Evolutionary conservation across 2,113 vertebrate genomes (phyloP), one percentile per base, ranked within the genome.

Genomic region (Todiramphus chloris): DNA sequence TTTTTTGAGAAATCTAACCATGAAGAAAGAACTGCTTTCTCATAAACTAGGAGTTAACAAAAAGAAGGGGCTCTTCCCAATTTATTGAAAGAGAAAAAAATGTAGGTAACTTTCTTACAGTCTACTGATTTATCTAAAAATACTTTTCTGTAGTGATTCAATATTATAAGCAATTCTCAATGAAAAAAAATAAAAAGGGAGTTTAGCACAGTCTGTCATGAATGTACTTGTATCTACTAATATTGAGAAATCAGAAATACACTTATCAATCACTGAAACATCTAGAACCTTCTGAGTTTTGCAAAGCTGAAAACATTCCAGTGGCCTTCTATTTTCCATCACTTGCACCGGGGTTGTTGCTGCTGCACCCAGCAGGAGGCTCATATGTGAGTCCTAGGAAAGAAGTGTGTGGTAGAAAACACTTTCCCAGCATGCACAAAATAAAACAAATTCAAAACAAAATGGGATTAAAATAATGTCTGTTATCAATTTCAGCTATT

Each of bases 1-100:
- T 91, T 67, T 96, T 97, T 93, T 95, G 80, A 95, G 87, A 95
- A 97, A 97, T 96, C 74, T 89, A 94, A 94, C 95, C 60, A 93
- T 37, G 13, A 37, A 83, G 93, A 96, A 94, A 86, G 37, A 80
- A 75, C 33, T 81, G 76, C 82, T 94, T 97, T 96, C 78, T 83
- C 93, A 87, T 96, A 80, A 97, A 92, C 76, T 83, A n/a, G 66
- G 64, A 97, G 92, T 74, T 92, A 97, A 93, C 75, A 93, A 95
- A 96, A 96, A 69, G 10, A 95, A 53, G 51, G 72, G 72, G 4
- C 23, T 16, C 77, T 84, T 91, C 77, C 23, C 43, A 76, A 84
- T 81, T 83, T 33, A 17, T 35, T 17, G 31, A 89, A 90, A 70
- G 56, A 68, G 83, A 84, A 87, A 95, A 96, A 96, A 92, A 83